These are phyloP conservation scores for Anabas testudineus DNA, from an alignment of 2,797 vertebrate species.

Conservation along the genomic window DNA sequence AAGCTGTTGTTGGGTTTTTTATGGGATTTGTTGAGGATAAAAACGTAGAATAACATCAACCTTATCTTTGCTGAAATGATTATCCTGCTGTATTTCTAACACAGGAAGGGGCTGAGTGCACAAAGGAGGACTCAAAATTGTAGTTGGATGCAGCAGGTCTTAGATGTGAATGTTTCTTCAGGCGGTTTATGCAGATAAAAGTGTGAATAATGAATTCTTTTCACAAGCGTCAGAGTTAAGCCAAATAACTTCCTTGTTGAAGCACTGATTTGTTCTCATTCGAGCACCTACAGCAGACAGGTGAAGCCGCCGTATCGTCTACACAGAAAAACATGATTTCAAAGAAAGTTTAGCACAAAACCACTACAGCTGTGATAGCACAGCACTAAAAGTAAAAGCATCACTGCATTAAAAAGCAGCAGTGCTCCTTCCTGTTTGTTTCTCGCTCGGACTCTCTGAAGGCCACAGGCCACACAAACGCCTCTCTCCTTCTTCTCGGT, in stretches of 20 bases:
- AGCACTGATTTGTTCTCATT: neutral
- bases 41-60: neutral
- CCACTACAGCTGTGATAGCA: neutral
- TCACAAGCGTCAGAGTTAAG: no score
- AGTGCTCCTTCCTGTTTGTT: neutral
- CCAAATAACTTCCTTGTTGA: neutral
- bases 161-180: neutral
- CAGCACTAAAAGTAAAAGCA: slow-evolving; percentile 14
- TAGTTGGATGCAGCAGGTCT: neutral
- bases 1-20: neutral
- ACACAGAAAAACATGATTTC: neutral
- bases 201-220: neutral
- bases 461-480: neutral
- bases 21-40: neutral
- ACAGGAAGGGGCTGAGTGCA: neutral
- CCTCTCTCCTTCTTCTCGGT: slow-evolving; percentile 13
- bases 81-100: neutral
- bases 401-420: neutral
- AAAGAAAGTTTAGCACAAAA: neutral
- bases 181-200: slow-evolving; percentile 1
- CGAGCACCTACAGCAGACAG: neutral
- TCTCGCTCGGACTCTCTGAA: slow-evolving; percentile 3
- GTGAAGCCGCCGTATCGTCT: neutral
- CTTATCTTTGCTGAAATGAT: neutral
- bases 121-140: neutral